phyloP scores from a whole-genome alignment of 2,113 vertebrate genomes.

The Macquaria australasica region DNA sequence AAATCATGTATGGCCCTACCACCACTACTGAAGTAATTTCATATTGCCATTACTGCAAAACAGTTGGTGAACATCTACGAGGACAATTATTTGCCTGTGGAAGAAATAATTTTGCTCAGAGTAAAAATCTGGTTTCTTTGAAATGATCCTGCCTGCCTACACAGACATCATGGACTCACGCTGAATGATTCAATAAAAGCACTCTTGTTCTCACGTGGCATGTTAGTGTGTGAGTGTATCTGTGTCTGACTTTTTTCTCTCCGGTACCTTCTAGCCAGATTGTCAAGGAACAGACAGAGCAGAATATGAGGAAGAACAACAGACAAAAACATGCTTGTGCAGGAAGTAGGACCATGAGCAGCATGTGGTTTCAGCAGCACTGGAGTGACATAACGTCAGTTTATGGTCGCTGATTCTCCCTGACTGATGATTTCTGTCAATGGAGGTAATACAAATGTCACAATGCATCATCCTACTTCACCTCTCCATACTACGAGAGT shows the following conservation, averaged over 20 bases:
- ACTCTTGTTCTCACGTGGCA: constrained; percentile 31
- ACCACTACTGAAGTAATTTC: constrained; percentile 4
- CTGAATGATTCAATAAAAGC: constrained; percentile 43
- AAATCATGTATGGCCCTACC: background rate
- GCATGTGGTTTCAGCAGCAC: constrained; percentile 41
- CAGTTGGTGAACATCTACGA: constrained; percentile 10
- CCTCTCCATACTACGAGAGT: constrained; percentile 37
- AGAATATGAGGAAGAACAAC: constrained; percentile 41
- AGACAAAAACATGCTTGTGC: constrained; percentile 25
- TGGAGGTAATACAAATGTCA: constrained; percentile 75
- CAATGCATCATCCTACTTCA: constrained; percentile 69
- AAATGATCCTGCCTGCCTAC: constrained; percentile 28
- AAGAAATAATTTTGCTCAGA: constrained; percentile 20
- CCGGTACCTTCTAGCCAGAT: constrained; percentile 27
- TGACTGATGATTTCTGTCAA: constrained; percentile 62
- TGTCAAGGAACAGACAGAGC: constrained; percentile 54
- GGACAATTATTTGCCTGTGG: constrained; percentile 10
- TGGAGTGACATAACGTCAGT: constrained; percentile 57
- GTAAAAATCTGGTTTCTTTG: constrained; percentile 20
- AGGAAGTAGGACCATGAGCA: constrained; percentile 26
- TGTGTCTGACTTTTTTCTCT: constrained; percentile 15
- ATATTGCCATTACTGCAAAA: constrained; percentile 3
- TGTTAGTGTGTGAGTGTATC: constrained; percentile 17
- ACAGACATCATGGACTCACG: constrained; percentile 19
- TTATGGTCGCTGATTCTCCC: constrained; percentile 64